Percentiles rank a stretch among this genome's conserved stretches.
These are phyloP conservation scores for Metridium senile DNA, from an alignment of 92 coral and sea anemone species.

Conservation along the genomic window DNA sequence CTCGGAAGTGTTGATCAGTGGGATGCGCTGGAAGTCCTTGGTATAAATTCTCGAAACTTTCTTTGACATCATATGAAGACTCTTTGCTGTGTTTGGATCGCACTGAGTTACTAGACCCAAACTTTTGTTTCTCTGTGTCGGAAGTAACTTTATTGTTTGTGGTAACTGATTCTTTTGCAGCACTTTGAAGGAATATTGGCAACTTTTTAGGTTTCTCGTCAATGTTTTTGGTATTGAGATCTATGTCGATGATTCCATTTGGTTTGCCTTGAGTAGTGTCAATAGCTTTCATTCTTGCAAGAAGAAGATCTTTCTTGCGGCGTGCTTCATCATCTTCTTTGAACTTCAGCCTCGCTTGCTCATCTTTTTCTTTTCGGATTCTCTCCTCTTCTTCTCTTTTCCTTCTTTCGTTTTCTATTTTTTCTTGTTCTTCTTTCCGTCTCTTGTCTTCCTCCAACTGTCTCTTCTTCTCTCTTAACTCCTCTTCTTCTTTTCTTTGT, in stretches of 20 bases:
- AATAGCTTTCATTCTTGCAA: constrained; percentile 81
- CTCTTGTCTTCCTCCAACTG: constrained; percentile 48
- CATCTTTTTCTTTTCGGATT: constrained; percentile 40
- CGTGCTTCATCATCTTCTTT: constrained; percentile 79
- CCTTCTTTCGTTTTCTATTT: constrained; percentile 49
- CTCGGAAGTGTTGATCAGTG: constrained; percentile 59
- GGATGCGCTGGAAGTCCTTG: constrained; percentile 94
- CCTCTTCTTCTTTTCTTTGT: constrained; percentile 39
- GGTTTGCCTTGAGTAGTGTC: constrained; percentile 47
- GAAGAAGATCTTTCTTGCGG: constrained; percentile 82
- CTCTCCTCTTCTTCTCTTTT: constrained; percentile 57
- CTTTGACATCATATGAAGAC: constrained; percentile 81
- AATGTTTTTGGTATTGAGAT: constrained; percentile 5
- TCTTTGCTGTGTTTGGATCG: constrained; percentile 60
- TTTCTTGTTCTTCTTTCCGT: constrained; percentile 53
- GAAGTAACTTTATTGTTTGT: constrained; percentile 10
- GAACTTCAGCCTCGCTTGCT: constrained; percentile 53
- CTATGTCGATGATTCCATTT: constrained; percentile 37
- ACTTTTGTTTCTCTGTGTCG: constrained; percentile 57
- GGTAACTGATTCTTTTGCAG: constrained; percentile 9
- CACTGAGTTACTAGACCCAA: constrained; percentile 33
- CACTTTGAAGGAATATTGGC: constrained; percentile 76
- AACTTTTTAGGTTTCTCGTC: constrained; percentile 70
- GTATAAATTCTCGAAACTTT: constrained; percentile 88
- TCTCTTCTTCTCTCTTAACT: constrained; percentile 34